Evolutionary conservation across 1,140 invertebrate genomes (phyloP).

Genomic region (Megalonaias nervosa): DNA sequence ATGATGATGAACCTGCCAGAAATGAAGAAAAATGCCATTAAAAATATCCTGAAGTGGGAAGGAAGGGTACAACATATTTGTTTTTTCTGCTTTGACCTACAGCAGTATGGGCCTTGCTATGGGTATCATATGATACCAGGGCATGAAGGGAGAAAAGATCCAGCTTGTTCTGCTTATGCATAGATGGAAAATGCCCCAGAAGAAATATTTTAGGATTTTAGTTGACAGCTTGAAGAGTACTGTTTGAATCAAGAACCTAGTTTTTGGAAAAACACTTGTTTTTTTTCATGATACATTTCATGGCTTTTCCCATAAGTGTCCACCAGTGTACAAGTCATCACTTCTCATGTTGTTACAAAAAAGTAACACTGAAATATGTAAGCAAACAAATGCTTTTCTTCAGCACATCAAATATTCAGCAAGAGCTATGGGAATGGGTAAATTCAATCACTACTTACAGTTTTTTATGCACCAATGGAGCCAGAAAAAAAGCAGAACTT

Average conservation of each 20-base stretch:
- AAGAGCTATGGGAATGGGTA: neutral
- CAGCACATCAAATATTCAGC: constrained; percentile 3
- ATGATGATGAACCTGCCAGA: neutral
- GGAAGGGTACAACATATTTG: constrained; percentile 5
- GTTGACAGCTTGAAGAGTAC: constrained; percentile 14
- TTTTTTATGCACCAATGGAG: neutral
- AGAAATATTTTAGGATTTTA: constrained; percentile 19
- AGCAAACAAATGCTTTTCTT: constrained; percentile 13
- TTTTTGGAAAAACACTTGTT: constrained; percentile 2
- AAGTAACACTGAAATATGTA: constrained; percentile 17
- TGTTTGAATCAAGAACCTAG: constrained; percentile 13
- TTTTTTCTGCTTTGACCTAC: constrained; percentile 14
- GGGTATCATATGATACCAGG: constrained; percentile 9
- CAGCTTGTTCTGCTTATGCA: constrained; percentile 5
- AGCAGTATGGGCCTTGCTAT: neutral
- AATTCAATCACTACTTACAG: constrained; percentile 11
- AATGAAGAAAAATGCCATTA: constrained; percentile 11
- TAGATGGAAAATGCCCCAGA: constrained; percentile 11
- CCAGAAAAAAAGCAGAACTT: too few relatives aligned
- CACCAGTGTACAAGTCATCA: neutral
- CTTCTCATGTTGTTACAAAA: neutral
- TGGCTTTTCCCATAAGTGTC: constrained; percentile 20
- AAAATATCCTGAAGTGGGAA: constrained; percentile 7
- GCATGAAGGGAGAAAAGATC: constrained; percentile 14
- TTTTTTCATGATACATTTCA: constrained; percentile 25